These are phyloP conservation scores for Aix galericulata DNA, from an alignment of 2,113 vertebrate species.

Conservation along the genomic window DNA sequence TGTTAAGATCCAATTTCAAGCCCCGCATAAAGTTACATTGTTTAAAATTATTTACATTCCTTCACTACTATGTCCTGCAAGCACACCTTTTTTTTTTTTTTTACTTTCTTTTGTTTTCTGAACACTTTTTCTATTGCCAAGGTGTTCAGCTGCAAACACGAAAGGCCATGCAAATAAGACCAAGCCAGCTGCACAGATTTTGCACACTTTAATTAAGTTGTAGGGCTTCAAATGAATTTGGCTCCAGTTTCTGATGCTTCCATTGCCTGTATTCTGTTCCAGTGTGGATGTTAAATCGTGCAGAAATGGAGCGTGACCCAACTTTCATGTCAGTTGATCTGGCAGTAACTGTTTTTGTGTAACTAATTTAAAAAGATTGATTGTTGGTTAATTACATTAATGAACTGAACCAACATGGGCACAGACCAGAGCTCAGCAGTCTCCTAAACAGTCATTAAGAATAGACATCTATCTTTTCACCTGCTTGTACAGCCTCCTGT, in stretches of 20 bases:
- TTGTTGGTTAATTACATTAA: slow-evolving; percentile 69
- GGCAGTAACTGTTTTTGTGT: slow-evolving; percentile 53
- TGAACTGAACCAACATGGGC: slow-evolving; percentile 62
- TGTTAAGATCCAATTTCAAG: not conserved
- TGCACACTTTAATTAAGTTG: slow-evolving; percentile 56
- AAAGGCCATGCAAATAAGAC: not conserved
- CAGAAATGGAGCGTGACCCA: slow-evolving; percentile 52
- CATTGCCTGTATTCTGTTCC: slow-evolving; percentile 35
- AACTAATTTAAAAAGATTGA: slow-evolving; percentile 69
- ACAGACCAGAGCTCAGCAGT: slow-evolving; percentile 52
- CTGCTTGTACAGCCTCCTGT: slow-evolving; percentile 43
- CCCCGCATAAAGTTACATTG: not conserved
- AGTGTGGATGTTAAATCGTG: slow-evolving; percentile 37
- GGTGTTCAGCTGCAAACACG: not conserved
- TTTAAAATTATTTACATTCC: not conserved
- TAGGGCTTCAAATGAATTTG: slow-evolving; percentile 57
- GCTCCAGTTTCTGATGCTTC: slow-evolving; percentile 24
- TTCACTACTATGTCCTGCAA: not conserved
- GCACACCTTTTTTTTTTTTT: too few species aligned
- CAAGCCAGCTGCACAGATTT: slow-evolving; percentile 61
- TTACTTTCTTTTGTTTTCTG: not conserved
- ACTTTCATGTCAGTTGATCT: slow-evolving; percentile 34
- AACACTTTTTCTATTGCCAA: not conserved
- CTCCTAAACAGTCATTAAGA: slow-evolving; percentile 57
- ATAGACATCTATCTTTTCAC: slow-evolving; percentile 62